Evolutionary conservation across 2,113 vertebrate species (phyloP).

Genomic region (Promerops cafer): DNA sequence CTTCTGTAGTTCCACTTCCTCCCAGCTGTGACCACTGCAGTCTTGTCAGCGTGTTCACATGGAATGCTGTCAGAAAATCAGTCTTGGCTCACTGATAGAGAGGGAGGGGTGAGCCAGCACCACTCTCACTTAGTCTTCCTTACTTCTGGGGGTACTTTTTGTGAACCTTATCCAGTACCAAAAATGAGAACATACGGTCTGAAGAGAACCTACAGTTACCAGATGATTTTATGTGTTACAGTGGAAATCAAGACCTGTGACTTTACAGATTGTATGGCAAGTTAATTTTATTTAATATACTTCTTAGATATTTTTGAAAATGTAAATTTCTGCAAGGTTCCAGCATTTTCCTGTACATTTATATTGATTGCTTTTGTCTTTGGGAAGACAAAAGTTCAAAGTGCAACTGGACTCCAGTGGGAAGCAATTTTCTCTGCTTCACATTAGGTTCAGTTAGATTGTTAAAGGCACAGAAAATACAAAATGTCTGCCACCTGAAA

Average conservation of each 20-base stretch:
- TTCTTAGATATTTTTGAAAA: neutral
- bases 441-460: neutral
- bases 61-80: neutral
- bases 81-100: neutral
- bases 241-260: neutral
- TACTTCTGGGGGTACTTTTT: neutral
- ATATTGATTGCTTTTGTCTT: neutral
- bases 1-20: neutral
- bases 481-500: neutral
- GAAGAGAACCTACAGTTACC: neutral
- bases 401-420: neutral
- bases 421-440: neutral
- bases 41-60: neutral
- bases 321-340: neutral
- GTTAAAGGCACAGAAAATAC: neutral
- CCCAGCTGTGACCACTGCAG: neutral
- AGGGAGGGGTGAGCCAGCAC: neutral
- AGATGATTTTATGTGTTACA: neutral
- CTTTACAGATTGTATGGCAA: neutral
- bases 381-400: neutral
- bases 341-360: neutral
- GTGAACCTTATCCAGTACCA: neutral
- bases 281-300: neutral
- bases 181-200: neutral
- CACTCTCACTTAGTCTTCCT: neutral